Percentiles rank a stretch among this genome's conserved stretches.
phyloP scores from a whole-genome alignment of 2,797 vertebrate species.

The Rhinichthys osculus region DNA sequence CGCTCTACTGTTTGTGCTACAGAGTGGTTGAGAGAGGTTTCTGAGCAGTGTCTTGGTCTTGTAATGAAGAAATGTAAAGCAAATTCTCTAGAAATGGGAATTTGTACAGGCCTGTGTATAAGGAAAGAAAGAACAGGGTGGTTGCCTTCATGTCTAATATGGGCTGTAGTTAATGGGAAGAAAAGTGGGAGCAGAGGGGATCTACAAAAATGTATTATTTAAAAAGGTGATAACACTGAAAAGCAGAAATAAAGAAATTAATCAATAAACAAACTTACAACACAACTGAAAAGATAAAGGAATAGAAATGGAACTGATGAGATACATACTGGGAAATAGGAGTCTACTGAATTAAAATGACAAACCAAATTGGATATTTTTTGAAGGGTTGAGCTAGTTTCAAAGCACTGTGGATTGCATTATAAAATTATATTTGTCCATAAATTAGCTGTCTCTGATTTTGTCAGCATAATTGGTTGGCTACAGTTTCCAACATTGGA shows the following conservation, averaged over 20 bases:
- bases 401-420: neutral
- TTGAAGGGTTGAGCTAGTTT: neutral
- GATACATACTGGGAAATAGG: neutral
- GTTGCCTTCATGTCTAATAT: neutral
- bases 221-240: neutral
- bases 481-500: neutral
- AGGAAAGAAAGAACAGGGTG: neutral
- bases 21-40: neutral
- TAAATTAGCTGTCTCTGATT: neutral
- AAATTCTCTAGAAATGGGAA: neutral
- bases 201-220: neutral
- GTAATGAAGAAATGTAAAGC: neutral
- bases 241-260: neutral
- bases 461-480: neutral
- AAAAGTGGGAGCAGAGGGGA: neutral
- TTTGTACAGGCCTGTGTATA: conserved; percentile 39
- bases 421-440: neutral
- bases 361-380: neutral
- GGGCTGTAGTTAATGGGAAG: neutral
- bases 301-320: neutral
- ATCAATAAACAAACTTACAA: neutral
- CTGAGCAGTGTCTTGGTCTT: neutral
- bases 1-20: too few species aligned
- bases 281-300: neutral
- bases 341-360: neutral